These are phyloP conservation scores for Polypterus senegalus DNA, from an alignment of 2,113 vertebrate genomes.

Conservation along the genomic window DNA sequence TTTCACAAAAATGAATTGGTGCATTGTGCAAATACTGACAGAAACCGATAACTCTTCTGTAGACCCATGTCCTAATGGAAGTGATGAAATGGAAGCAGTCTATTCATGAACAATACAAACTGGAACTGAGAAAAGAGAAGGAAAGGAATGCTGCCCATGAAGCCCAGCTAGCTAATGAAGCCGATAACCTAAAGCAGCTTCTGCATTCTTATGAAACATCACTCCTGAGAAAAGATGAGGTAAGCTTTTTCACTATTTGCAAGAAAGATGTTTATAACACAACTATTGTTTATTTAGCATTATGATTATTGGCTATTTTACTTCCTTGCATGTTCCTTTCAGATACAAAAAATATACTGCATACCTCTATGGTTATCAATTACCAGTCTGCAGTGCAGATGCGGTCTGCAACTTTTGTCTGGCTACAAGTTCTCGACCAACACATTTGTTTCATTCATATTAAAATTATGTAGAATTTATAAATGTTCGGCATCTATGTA, in stretches of 20 bases:
- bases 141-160: constrained; percentile 53
- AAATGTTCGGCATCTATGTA: too few species aligned
- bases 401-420: too few species aligned
- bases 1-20: too few species aligned
- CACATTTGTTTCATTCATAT: too few species aligned
- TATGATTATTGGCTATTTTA: too few species aligned
- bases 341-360: too few species aligned
- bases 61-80: constrained; percentile 80
- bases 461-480: too few species aligned
- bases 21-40: too few species aligned
- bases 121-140: constrained; percentile 68
- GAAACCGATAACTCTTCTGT: constrained; percentile 19
- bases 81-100: constrained; percentile 77
- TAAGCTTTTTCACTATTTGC: constrained; percentile 25
- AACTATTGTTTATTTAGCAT: background rate
- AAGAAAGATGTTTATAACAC: background rate
- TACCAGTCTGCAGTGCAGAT: too few species aligned
- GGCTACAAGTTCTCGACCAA: too few species aligned
- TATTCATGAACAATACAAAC: constrained; percentile 67
- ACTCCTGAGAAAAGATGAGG: constrained; percentile 82
- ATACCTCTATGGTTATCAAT: too few species aligned
- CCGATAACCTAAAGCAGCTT: constrained; percentile 62
- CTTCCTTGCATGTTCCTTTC: too few species aligned
- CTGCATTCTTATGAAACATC: constrained; percentile 70
- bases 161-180: constrained; percentile 52